A percentile compares a stretch with the other conserved stretches of the same genome.
Evolutionary conservation across 2,113 vertebrate species (phyloP).

Genomic region (Charadrius vociferus): DNA sequence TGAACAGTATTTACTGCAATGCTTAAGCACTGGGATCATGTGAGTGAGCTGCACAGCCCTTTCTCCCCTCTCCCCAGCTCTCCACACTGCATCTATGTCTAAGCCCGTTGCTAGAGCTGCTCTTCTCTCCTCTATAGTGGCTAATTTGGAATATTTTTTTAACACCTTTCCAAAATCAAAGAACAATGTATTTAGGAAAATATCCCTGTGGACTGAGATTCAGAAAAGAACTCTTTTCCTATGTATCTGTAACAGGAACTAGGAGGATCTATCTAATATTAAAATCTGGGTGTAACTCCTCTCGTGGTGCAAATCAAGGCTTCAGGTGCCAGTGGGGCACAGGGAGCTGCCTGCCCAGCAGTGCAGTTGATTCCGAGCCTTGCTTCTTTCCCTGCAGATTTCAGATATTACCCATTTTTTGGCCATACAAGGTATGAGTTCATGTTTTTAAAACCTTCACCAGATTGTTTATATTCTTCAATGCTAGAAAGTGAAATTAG

Average conservation of each 20-base stretch:
- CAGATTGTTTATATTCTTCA: not conserved
- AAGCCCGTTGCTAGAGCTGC: not conserved
- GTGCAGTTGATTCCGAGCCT: fast-evolving
- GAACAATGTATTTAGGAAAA: not conserved
- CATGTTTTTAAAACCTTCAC: not conserved
- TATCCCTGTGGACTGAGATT: not conserved
- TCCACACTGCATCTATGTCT: not conserved
- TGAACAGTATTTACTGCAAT: not conserved
- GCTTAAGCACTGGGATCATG: not conserved
- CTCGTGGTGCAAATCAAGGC: not conserved
- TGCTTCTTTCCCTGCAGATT: not conserved
- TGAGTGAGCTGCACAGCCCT: not conserved
- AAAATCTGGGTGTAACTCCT: not conserved
- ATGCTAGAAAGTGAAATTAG: not conserved
- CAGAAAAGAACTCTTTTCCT: not conserved
- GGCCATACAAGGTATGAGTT: not conserved
- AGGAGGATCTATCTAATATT: not conserved
- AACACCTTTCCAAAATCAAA: not conserved
- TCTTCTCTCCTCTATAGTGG: not conserved
- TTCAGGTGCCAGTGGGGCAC: not conserved
- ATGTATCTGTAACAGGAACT: not conserved
- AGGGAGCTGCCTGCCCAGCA: not conserved
- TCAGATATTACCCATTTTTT: not conserved
- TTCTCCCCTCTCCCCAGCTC: not conserved
- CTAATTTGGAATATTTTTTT: not conserved